A percentile compares a stretch with the other conserved stretches of the same genome.
Evolutionary conservation across 2,113 vertebrate genomes (phyloP).

Genomic region (Cacatua alba): DNA sequence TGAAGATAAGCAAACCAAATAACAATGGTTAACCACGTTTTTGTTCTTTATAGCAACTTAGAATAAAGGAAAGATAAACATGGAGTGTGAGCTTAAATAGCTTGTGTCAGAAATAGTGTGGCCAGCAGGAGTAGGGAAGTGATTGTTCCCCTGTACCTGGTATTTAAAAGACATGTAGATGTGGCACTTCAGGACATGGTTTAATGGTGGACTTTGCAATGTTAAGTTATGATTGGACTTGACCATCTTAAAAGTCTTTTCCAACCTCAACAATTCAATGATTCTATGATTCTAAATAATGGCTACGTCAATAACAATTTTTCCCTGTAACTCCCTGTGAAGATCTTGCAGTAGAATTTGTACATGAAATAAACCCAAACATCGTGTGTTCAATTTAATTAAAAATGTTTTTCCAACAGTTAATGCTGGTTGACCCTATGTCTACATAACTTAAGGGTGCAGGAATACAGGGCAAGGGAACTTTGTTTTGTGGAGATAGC

Average conservation of each 20-base stretch:
- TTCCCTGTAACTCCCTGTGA: background rate
- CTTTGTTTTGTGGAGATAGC: background rate
- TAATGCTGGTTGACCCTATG: background rate
- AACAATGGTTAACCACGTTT: background rate
- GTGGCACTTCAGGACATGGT: background rate
- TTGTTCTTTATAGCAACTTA: background rate
- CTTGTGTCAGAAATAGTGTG: background rate
- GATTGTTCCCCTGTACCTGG: rapidly evolving
- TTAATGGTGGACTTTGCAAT: background rate
- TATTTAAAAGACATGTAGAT: rapidly evolving
- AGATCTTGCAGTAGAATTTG: background rate
- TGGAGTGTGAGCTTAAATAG: background rate
- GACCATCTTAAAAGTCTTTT: background rate
- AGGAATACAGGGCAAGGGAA: background rate
- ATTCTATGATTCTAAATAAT: background rate
- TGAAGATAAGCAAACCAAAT: background rate
- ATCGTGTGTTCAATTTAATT: background rate
- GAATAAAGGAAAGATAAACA: background rate
- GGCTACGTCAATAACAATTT: background rate
- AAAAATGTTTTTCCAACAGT: background rate
- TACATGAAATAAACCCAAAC: background rate
- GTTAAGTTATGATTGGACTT: background rate
- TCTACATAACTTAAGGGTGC: background rate
- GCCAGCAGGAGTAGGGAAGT: background rate
- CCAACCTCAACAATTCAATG: background rate